A percentile compares a stretch with the other conserved stretches of the same genome.
phyloP scores from a whole-genome alignment of 37 sponge, comb jelly and placozoan species.

The Petrosia ficiformis region DNA sequence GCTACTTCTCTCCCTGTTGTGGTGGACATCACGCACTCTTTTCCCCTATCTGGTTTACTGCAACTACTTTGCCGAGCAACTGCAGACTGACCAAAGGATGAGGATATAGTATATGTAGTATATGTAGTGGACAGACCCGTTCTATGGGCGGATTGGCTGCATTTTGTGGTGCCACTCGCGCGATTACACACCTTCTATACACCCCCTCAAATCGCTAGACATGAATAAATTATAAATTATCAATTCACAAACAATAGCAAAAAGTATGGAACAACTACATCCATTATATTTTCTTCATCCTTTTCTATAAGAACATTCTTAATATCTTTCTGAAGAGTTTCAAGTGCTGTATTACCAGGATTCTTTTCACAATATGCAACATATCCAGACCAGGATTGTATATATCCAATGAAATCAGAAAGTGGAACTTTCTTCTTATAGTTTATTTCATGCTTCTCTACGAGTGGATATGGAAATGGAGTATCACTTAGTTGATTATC shows the following conservation, averaged over 20 bases:
- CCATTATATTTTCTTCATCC: not conserved
- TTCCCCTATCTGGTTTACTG: too few species aligned
- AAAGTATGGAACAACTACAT: not conserved
- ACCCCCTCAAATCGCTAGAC: too few species aligned
- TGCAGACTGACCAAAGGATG: too few species aligned
- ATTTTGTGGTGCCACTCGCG: too few species aligned
- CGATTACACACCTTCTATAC: too few species aligned
- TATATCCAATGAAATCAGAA: constrained; percentile 41
- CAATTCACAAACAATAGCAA: not conserved
- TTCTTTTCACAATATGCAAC: constrained; percentile 21
- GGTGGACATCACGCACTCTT: too few species aligned
- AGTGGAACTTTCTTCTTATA: constrained; percentile 13
- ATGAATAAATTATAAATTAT: not conserved
- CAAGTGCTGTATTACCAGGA: constrained; percentile 38
- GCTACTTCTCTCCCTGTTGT: not conserved
- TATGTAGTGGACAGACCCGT: too few species aligned
- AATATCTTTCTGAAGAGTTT: constrained; percentile 20
- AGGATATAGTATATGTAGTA: too few species aligned
- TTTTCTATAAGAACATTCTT: constrained; percentile 7
- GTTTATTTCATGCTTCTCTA: constrained; percentile 27
- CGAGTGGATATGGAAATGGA: constrained; percentile 31
- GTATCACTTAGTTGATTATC: constrained; percentile 41
- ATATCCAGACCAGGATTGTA: constrained; percentile 68
- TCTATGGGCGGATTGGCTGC: too few species aligned
- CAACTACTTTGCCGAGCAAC: too few species aligned